Conservation (phyloP, 2,797 vertebrate genomes). For the Silurus aristotelis region DNA sequence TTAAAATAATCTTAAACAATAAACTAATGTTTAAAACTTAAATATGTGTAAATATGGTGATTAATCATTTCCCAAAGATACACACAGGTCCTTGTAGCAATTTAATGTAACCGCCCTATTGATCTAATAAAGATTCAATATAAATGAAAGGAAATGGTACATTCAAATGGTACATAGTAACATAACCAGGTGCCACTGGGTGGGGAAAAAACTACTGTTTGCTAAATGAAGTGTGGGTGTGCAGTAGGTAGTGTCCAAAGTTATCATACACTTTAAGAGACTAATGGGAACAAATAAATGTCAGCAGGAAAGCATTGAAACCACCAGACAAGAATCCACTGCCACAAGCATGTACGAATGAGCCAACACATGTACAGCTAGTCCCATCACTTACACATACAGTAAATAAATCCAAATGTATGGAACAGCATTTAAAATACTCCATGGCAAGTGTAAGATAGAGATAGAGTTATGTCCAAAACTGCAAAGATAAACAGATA, state of each 20-base stretch:
- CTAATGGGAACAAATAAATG: not conserved
- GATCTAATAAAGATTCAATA: not conserved
- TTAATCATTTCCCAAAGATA: not conserved
- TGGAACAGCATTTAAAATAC: not conserved
- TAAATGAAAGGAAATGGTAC: not conserved
- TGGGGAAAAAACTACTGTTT: not conserved
- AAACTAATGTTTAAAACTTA: not conserved
- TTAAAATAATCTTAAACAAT: not conserved
- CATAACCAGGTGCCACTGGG: conserved; percentile 8
- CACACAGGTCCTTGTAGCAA: not conserved
- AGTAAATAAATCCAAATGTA: not conserved
- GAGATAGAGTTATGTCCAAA: not conserved
- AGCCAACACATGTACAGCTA: conserved; percentile 3
- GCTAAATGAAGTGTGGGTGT: not conserved
- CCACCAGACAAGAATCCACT: not conserved
- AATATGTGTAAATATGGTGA: not conserved
- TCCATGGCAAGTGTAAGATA: not conserved
- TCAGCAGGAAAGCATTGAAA: conserved; percentile 4
- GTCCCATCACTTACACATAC: not conserved
- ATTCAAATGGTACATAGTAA: not conserved
- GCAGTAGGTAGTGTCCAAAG: not conserved
- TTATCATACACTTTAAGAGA: not conserved
- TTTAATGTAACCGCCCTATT: not conserved
- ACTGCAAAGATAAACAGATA: conserved; percentile 1
- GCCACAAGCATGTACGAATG: not conserved